phyloP scores from a whole-genome alignment of 1,140 invertebrate species.

The Papilio dardanus region DNA sequence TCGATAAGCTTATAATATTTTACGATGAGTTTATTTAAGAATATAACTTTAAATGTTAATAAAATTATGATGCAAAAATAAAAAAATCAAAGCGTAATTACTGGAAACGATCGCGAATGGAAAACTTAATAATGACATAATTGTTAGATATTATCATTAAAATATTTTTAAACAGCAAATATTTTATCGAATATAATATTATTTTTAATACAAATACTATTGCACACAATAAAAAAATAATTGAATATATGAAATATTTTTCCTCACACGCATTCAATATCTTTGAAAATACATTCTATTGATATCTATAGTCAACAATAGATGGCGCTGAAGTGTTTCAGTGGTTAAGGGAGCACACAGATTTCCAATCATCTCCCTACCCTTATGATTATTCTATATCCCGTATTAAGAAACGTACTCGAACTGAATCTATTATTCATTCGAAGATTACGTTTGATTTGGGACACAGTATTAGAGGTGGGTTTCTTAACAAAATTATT shows the following conservation, averaged over 20 bases:
- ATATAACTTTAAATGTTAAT: neutral
- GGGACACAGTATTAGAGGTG: conserved; percentile 2
- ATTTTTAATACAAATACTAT: neutral
- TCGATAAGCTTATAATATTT: conserved; percentile 57
- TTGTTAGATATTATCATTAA: neutral
- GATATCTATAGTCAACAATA: conserved; percentile 51
- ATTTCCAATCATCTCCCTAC: conserved; percentile 48
- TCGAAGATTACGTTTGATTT: conserved; percentile 35
- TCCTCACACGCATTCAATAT: conserved; percentile 47
- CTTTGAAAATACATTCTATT: conserved; percentile 42
- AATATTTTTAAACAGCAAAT: no score
- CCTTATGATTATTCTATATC: conserved; percentile 43
- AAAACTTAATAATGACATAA: no score
- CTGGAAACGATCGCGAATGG: no score
- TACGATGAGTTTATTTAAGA: conserved; percentile 34
- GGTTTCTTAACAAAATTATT: conserved; percentile 18
- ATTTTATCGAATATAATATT: no score
- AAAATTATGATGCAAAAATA: neutral
- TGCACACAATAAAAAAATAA: neutral
- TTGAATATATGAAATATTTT: conserved; percentile 5
- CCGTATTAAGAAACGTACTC: conserved; percentile 30
- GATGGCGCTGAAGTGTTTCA: conserved; percentile 50
- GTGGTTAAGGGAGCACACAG: conserved; percentile 44
- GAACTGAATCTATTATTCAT: conserved; percentile 37
- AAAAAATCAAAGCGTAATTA: no score